Conservation (phyloP, 1,140 invertebrate species). For the Bombus confusus region DNA sequence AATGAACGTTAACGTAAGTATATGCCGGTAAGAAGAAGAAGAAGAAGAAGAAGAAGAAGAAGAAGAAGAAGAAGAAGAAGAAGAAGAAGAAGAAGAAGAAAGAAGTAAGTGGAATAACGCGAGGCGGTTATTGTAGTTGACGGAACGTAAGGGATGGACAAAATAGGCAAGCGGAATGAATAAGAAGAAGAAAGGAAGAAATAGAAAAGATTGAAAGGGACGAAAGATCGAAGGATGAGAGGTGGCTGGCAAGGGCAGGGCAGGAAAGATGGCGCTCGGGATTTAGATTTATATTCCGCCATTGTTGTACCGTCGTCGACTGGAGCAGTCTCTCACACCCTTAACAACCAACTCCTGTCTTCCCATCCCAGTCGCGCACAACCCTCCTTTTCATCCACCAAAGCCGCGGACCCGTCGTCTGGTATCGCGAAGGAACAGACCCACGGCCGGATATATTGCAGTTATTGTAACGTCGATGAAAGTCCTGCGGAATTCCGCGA, state of each 20-base stretch:
- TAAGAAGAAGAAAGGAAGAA: conserved; percentile 28
- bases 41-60: not conserved
- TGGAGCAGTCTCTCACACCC: conserved; percentile 47
- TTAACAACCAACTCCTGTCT: conserved; percentile 56
- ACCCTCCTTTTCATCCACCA: conserved; percentile 31
- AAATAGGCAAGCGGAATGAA: conserved; percentile 42
- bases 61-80: not conserved
- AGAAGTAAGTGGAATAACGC: not conserved
- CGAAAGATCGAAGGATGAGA: conserved; percentile 48
- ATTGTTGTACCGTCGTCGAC: conserved; percentile 62
- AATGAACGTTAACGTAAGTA: conserved; percentile 25
- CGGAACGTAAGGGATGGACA: not conserved
- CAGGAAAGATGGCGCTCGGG: conserved; percentile 62
- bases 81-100: not conserved
- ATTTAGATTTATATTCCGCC: conserved; percentile 74
- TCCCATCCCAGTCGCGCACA: conserved; percentile 42
- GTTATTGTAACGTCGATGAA: conserved; percentile 77
- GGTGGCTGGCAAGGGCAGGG: conserved; percentile 25
- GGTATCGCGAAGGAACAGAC: conserved; percentile 66
- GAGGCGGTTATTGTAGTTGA: not conserved
- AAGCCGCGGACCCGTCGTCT: conserved; percentile 47
- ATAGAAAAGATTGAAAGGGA: conserved; percentile 37
- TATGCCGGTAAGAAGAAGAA: not conserved
- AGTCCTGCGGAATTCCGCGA: conserved; percentile 69
- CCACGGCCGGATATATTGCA: conserved; percentile 68